Evolutionary conservation across 1,140 invertebrate genomes (phyloP), one percentile per base, ranked within the genome.

Genomic region (Reticulitermes speratus): DNA sequence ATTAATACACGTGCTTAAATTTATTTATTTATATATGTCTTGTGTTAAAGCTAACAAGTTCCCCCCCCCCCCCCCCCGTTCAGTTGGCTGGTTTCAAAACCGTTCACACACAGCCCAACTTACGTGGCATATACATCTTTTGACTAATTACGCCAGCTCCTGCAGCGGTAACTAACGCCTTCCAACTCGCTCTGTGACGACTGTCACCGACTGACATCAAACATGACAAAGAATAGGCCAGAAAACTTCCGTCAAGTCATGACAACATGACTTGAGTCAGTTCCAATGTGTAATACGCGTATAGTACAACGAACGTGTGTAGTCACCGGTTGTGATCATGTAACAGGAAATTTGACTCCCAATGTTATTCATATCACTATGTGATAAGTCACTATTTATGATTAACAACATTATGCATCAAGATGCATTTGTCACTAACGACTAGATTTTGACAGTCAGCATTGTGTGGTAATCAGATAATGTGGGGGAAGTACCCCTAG

Each of bases 41-140:
- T 32, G 44, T 59, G 25, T 84, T 84, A 84, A 84, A 84, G 48
- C 83, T 84, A 84, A 84, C 83, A 59, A 59, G 83, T 84, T 75
- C 12, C 30, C 16, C 19, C 30, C n/a, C 16, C n/a, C n/a, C 12
- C 30, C 16, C 19, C 30, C n/a, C 16, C n/a, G 3, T 30, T 75
- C 65, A 75, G 65, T 75, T 25, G 5, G 65, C 65, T 30, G 6
- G 7, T 75, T 25, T 75, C 19, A 25, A 75, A 75, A 75, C n/a
- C 8, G 12, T 75, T 75, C n/a, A 75, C n/a, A 75, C 65, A 30
- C 8, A 75, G 8, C n/a, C 52, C 52, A 19, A 55, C 52, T 55
- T 55, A 55, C 45, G 19, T 55, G 52, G 52, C 52, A 55, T 0
- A 12, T 21, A 21, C 52, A 55, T 55, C 52, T 55, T 55, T 21